These are phyloP conservation scores for Athalia cordata DNA, from an alignment of 2,888 invertebrate genomes.

Conservation along the genomic window DNA sequence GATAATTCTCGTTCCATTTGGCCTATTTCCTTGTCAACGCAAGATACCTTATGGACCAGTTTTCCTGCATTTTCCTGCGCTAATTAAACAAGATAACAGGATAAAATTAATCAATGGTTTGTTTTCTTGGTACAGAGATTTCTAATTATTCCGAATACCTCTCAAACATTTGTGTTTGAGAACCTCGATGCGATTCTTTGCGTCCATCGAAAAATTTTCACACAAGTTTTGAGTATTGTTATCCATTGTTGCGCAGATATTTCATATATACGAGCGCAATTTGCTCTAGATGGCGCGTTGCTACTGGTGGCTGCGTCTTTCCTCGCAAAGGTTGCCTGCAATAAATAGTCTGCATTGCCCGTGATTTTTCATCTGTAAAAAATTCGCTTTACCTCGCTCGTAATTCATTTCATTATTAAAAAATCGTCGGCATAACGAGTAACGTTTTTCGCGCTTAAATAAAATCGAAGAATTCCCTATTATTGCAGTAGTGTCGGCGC, in stretches of 20 bases:
- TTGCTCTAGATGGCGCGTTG: conserved; percentile 13
- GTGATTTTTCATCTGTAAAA: too few species aligned
- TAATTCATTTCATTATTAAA: too few species aligned
- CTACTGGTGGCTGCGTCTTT: conserved; percentile 4
- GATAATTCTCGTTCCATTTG: conserved; percentile 16
- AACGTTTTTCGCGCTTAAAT: conserved; percentile 1
- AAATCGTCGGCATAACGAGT: too few species aligned
- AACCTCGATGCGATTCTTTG: conserved; percentile 29
- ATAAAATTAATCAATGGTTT: too few species aligned
- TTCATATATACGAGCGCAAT: background rate
- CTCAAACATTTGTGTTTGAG: conserved; percentile 4
- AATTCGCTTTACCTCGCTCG: too few species aligned
- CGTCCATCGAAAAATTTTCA: conserved; percentile 1
- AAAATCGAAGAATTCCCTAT: background rate
- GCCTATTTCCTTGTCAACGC: conserved; percentile 16
- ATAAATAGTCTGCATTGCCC: too few species aligned
- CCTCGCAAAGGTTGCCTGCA: too few species aligned
- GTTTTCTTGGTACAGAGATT: background rate
- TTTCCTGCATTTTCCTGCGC: conserved; percentile 21
- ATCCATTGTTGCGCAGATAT: conserved; percentile 14
- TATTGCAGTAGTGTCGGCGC: background rate
- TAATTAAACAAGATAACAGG: background rate
- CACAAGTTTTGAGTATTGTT: background rate
- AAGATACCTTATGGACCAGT: conserved; percentile 8
- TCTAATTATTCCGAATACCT: conserved; percentile 11